Conservation (phyloP, 2,888 invertebrate genomes). For the Horisme vitalbata region DNA sequence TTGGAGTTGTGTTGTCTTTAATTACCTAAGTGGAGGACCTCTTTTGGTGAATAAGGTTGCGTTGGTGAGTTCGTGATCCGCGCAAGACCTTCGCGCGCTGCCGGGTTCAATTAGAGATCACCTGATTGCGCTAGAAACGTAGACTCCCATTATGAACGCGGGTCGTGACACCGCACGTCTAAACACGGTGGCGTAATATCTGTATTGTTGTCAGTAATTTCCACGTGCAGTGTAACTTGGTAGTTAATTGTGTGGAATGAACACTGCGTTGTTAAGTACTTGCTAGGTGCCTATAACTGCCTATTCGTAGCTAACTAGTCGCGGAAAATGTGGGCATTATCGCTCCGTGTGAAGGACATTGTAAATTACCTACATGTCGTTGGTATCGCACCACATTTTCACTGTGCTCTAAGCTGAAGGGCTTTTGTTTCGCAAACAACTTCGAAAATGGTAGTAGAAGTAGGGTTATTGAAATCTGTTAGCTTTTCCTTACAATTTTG, state of each 20-base stretch:
- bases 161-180: slow-evolving; percentile 67
- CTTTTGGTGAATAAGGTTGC: slow-evolving; percentile 42
- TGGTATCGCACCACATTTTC: slow-evolving; percentile 37
- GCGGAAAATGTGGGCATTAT: slow-evolving; percentile 61
- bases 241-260: slow-evolving; percentile 57
- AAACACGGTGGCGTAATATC: slow-evolving; percentile 62
- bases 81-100: slow-evolving; percentile 57
- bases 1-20: slow-evolving; percentile 7
- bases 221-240: slow-evolving; percentile 57
- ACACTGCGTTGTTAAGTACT: slow-evolving; percentile 39
- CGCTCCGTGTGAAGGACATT: slow-evolving; percentile 53
- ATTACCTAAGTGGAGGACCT: slow-evolving; percentile 31
- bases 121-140: slow-evolving; percentile 59
- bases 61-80: slow-evolving; percentile 44
- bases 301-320: slow-evolving; percentile 39
- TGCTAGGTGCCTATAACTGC: slow-evolving; percentile 14
- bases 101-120: slow-evolving; percentile 67
- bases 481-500: not conserved
- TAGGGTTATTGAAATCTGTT: too few species aligned
- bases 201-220: slow-evolving; percentile 59
- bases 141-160: slow-evolving; percentile 53
- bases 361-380: slow-evolving; percentile 40
- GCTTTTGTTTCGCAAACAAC: not conserved
- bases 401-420: slow-evolving; percentile 13
- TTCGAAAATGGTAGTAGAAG: too few species aligned